Evolutionary conservation across 2,888 invertebrate genomes (phyloP).

Genomic region (Caenorhabditis sp.): DNA sequence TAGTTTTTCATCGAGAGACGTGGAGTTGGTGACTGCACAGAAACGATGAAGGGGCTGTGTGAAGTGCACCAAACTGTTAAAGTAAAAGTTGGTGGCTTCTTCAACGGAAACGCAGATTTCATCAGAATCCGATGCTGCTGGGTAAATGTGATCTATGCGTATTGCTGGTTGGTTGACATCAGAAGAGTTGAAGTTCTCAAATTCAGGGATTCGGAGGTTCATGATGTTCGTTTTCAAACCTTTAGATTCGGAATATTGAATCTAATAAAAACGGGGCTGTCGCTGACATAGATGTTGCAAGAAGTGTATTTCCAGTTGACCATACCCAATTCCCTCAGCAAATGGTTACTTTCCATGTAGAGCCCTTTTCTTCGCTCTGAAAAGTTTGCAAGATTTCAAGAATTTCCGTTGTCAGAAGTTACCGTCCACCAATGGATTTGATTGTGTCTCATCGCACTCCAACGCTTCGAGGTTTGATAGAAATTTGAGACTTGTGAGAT

Average conservation of each 20-base stretch:
- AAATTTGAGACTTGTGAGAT: not conserved
- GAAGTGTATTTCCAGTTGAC: not conserved
- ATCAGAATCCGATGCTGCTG: too few species aligned
- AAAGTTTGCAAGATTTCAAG: too few species aligned
- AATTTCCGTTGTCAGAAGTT: not conserved
- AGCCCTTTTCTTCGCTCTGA: too few species aligned
- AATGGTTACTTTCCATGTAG: not conserved
- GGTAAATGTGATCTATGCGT: too few species aligned
- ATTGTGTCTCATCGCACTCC: not conserved
- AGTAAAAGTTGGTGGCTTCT: not conserved
- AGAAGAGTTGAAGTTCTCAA: not conserved
- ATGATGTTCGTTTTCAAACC: not conserved
- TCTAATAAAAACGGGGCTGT: not conserved
- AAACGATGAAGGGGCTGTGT: too few species aligned
- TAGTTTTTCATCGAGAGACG: not conserved
- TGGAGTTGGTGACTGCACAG: not conserved
- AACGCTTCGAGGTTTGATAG: not conserved
- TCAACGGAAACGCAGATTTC: not conserved
- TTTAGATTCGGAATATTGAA: conserved; percentile 5
- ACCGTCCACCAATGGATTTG: not conserved
- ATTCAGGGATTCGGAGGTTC: not conserved
- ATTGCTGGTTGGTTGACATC: not conserved
- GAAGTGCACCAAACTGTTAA: not conserved
- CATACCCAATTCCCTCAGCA: conserved; percentile 2
- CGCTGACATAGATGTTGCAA: not conserved